These are phyloP conservation scores for Chaenocephalus aceratus DNA, from an alignment of 2,113 vertebrate species.

Conservation along the genomic window DNA sequence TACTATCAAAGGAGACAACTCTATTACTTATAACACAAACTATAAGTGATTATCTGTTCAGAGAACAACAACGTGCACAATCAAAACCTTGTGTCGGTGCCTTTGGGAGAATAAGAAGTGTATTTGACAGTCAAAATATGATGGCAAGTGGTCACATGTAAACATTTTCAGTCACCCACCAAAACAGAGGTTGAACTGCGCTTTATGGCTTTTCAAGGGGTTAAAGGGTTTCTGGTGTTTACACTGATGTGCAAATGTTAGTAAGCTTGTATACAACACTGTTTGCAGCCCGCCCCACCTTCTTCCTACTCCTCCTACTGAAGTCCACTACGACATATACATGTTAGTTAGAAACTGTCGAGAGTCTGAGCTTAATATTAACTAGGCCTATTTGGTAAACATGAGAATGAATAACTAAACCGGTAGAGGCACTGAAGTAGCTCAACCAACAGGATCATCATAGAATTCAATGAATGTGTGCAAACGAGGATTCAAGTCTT, in stretches of 20 bases:
- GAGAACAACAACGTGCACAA: background rate
- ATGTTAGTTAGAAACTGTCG: background rate
- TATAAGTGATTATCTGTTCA: background rate
- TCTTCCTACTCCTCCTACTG: background rate
- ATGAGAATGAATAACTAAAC: background rate
- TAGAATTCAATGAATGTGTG: background rate
- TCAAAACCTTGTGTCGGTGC: background rate
- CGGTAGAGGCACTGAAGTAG: background rate
- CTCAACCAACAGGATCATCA: background rate
- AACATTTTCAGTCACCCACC: background rate
- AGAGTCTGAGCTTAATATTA: slow-evolving; percentile 2
- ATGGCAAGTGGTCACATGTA: background rate
- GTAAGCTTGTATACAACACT: background rate
- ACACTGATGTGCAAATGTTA: background rate
- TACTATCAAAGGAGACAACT: slow-evolving; percentile 2
- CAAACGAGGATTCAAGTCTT: background rate
- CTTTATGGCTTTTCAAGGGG: slow-evolving; percentile 1
- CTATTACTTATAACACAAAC: background rate
- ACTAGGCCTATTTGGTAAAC: background rate
- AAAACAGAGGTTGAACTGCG: background rate
- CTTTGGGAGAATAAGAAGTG: background rate
- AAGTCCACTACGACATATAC: background rate
- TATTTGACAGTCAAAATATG: background rate
- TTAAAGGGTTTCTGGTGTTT: background rate
- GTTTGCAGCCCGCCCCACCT: background rate